Conservation (phyloP, 2,888 invertebrate species). For the Polydrusus pterygomalis region DNA sequence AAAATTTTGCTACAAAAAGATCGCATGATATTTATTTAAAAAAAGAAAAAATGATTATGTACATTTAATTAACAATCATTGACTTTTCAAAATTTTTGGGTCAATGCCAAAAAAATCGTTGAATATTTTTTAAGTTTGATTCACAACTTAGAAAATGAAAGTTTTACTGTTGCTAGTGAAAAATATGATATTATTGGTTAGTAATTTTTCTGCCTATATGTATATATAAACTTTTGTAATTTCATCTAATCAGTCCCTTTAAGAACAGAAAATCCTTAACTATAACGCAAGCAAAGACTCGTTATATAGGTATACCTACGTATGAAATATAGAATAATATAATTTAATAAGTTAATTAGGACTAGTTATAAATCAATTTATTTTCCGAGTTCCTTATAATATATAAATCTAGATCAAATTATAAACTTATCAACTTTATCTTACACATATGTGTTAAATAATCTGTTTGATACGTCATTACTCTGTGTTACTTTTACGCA, state of each 20-base stretch:
- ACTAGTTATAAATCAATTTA: not conserved
- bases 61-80: not conserved
- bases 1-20: not conserved
- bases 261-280: too few species aligned
- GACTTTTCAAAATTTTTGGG: not conserved
- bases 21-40: not conserved
- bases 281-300: too few species aligned
- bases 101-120: not conserved
- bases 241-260: not conserved
- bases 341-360: not conserved
- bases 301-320: too few species aligned
- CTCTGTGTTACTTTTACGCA: too few species aligned
- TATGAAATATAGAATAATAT: too few species aligned
- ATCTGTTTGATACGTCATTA: conserved; percentile 9
- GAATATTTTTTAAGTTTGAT: not conserved
- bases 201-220: not conserved
- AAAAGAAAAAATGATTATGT: not conserved
- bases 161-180: not conserved
- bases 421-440: not conserved
- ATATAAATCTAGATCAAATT: not conserved
- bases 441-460: conserved; percentile 6
- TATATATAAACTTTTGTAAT: not conserved
- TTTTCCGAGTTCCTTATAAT: conserved; percentile 1
- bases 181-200: too few species aligned
- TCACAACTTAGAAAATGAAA: not conserved